Percentiles rank a stretch among this genome's conserved stretches.
phyloP scores from a whole-genome alignment of 2,888 invertebrate genomes.

The Orthonychiurus folsomi region DNA sequence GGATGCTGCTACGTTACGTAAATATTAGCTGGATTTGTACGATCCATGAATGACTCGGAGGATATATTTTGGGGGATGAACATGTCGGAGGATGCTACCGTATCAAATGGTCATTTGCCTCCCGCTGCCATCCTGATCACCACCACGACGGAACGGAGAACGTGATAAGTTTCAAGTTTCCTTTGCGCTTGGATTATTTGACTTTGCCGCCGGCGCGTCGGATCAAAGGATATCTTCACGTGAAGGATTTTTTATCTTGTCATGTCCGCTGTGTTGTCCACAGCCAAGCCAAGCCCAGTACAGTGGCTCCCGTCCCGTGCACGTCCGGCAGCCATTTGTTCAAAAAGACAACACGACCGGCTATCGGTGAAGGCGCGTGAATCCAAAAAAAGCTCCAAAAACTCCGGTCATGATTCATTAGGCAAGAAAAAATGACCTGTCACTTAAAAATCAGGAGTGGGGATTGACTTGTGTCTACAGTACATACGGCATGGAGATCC shows the following conservation, averaged over 20 bases:
- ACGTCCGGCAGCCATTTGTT: neutral
- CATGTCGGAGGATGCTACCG: constrained; percentile 11
- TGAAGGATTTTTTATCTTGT: neutral
- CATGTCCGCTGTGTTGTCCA: neutral
- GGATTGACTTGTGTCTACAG: constrained; percentile 3
- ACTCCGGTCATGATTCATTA: constrained; percentile 30
- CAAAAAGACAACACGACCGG: neutral
- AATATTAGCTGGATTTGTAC: no score
- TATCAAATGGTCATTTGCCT: constrained; percentile 23
- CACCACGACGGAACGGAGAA: neutral
- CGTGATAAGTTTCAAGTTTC: constrained; percentile 14
- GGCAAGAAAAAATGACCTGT: constrained; percentile 31
- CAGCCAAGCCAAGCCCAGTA: neutral
- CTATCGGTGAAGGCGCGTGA: constrained; percentile 2
- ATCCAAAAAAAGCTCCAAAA: constrained; percentile 15
- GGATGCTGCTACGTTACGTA: no score
- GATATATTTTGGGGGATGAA: no score
- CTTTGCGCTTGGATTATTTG: constrained; percentile 5
- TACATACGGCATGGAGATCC: neutral
- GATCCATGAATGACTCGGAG: no score
- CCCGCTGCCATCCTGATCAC: constrained; percentile 17
- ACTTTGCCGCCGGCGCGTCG: no score
- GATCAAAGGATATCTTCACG: neutral
- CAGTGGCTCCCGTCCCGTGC: constrained; percentile 3
- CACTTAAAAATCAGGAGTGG: constrained; percentile 20